phyloP scores from a whole-genome alignment of 2,113 vertebrate genomes.

The Xenopus laevis region DNA sequence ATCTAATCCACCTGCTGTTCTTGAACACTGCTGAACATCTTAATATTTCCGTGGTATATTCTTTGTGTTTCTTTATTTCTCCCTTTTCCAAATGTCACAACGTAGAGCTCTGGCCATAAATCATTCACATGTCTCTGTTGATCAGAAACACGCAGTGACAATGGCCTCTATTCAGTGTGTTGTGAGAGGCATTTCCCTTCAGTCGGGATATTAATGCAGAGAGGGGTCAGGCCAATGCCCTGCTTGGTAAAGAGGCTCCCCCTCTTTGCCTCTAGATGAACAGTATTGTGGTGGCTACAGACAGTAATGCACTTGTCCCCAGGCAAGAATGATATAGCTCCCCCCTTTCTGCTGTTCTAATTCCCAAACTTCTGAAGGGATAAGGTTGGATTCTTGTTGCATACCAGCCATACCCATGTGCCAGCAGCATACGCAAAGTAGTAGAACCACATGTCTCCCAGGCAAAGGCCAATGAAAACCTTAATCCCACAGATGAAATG shows the following conservation, averaged over 20 bases:
- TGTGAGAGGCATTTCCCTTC: background rate
- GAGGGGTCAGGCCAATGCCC: background rate
- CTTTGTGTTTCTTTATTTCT: background rate
- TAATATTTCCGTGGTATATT: background rate
- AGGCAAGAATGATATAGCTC: background rate
- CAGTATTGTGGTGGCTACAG: background rate
- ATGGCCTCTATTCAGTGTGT: conserved; percentile 27
- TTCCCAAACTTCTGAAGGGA: conserved; percentile 5
- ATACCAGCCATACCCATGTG: conserved; percentile 29
- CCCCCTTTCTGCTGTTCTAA: background rate
- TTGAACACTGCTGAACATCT: background rate
- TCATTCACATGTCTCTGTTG: conserved; percentile 24
- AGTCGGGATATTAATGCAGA: background rate
- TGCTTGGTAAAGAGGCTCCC: background rate
- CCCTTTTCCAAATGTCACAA: conserved; percentile 11
- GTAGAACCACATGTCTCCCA: background rate
- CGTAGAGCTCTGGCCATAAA: conserved; percentile 14
- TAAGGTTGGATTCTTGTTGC: conserved; percentile 19
- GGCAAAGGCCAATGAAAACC: background rate
- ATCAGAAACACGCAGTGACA: conserved; percentile 10
- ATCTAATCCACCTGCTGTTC: background rate
- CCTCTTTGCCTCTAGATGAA: background rate
- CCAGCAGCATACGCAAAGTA: background rate
- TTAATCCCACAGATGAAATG: background rate
- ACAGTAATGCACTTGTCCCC: background rate